Base-by-base conservation (phyloP, 2,888 invertebrate genomes). In the Chrysolina oricalcia region DNA sequence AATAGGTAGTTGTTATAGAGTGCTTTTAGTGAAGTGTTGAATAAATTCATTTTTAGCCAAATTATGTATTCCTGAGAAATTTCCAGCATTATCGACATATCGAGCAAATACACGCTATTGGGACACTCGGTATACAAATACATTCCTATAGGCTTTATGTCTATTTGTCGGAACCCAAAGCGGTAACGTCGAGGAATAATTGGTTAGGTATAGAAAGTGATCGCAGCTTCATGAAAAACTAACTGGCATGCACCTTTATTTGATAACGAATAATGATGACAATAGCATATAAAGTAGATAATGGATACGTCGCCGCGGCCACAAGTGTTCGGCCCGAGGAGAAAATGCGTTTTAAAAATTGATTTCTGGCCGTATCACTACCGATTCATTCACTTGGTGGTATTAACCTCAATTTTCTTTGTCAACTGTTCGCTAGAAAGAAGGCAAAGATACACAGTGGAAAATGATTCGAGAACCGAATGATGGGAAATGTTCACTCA, bases 231-330 rank as follows among this genome's bases (percentile, higher is more conserved):
- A 59, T 15, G 59, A 59, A 59, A 35, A 59, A 59, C 59, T 35
- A 59, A 59, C 59, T 59, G 35, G n/a, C 59, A 5, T 74, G 70
- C 62, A 23, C 67, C 59, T 70, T 70, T 66, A 70, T 74, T 74
- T 70, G 62, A 74, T 70, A 68, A 72, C 71, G 67, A 75, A 67
- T 75, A 72, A 75, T 66, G 75, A 72, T 72, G 75, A 72, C 72
- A 75, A 75, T 75, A 43, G 68, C 56, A 72, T 72, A 75, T 75
- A 75, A 75, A 75, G 64, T 75, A 67, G 67, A 67, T 67, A 73
- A 72, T 72, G 68, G 69, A 75, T 69, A 72, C 19, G 40, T 50
- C 53, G 13, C 43, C 17, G 41, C 19, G 53, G 64, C 64, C 48
- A 41, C 75, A 75, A 71, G 72, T 75, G 75, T 72, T 75, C 50